phyloP scores from a whole-genome alignment of 2,888 invertebrate genomes.

The Globia sparganii region DNA sequence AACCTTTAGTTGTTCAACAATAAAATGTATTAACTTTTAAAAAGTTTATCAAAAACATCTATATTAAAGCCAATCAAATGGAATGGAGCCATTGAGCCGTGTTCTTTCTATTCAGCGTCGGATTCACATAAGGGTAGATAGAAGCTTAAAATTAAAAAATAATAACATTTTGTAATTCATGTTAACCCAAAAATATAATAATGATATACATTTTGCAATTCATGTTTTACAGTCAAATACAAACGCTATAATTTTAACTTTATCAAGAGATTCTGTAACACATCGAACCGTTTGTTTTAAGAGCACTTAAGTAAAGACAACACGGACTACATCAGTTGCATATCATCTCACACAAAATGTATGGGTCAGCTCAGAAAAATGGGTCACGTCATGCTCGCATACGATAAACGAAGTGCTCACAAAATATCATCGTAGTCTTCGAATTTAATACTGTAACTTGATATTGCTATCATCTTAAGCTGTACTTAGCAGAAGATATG shows the following conservation, averaged over 20 bases:
- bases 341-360: slow-evolving; percentile 52
- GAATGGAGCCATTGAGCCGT: slow-evolving; percentile 58
- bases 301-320: slow-evolving; percentile 51
- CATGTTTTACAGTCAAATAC: slow-evolving; percentile 8
- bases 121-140: slow-evolving; percentile 3
- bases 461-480: slow-evolving; percentile 9
- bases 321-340: slow-evolving; percentile 50
- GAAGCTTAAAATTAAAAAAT: slow-evolving; percentile 8
- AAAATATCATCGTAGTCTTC: slow-evolving; percentile 39
- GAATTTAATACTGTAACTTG: slow-evolving; percentile 46
- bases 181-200: slow-evolving; percentile 2
- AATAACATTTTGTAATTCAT: slow-evolving; percentile 2
- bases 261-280: slow-evolving; percentile 2
- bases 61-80: slow-evolving; percentile 63
- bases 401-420: slow-evolving; percentile 38
- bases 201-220: neutral
- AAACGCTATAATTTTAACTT: neutral
- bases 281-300: slow-evolving; percentile 35
- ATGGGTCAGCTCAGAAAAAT: slow-evolving; percentile 60
- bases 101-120: slow-evolving; percentile 25
- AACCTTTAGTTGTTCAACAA: slow-evolving; percentile 8
- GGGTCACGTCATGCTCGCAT: slow-evolving; percentile 52
- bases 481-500: neutral
- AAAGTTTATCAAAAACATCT: slow-evolving; percentile 59
- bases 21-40: slow-evolving; percentile 37